A percentile compares a stretch with the other conserved stretches of the same genome.
phyloP scores from a whole-genome alignment of 1,140 invertebrate genomes.

The Drosophila fuyamai region DNA sequence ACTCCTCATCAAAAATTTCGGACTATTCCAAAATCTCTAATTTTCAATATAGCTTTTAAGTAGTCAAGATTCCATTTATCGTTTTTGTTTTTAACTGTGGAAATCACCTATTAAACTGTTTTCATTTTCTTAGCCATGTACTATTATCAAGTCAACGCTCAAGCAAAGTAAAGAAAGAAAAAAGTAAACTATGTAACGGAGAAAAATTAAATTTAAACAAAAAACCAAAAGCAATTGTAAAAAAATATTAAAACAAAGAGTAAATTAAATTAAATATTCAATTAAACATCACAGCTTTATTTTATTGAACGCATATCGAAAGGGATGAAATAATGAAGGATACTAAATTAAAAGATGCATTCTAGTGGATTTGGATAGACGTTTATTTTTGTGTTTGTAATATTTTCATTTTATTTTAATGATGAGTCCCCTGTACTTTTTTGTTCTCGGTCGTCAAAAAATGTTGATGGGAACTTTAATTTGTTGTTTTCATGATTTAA shows the following conservation, averaged over 20 bases:
- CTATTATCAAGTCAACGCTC: conserved; percentile 48
- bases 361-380: not conserved
- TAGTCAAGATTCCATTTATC: conserved; percentile 43
- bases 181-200: conserved; percentile 53
- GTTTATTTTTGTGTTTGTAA: no score
- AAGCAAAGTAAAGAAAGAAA: conserved; percentile 35
- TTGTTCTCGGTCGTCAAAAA: no score
- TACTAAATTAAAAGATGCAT: not conserved
- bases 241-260: conserved; percentile 61
- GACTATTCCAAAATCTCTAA: conserved; percentile 48
- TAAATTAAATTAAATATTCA: conserved; percentile 77
- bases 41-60: conserved; percentile 39
- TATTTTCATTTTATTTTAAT: no score
- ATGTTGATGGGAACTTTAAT: no score
- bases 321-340: not conserved
- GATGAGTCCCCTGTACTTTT: no score
- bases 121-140: conserved; percentile 41
- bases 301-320: conserved; percentile 13
- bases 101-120: conserved; percentile 30
- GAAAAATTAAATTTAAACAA: conserved; percentile 40
- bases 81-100: conserved; percentile 40
- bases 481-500: no score
- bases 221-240: conserved; percentile 78
- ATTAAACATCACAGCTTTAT: conserved; percentile 44
- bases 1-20: conserved; percentile 33